Evolutionary conservation across 2,888 invertebrate species (phyloP).

Genomic region (Cerastis rubricosa): DNA sequence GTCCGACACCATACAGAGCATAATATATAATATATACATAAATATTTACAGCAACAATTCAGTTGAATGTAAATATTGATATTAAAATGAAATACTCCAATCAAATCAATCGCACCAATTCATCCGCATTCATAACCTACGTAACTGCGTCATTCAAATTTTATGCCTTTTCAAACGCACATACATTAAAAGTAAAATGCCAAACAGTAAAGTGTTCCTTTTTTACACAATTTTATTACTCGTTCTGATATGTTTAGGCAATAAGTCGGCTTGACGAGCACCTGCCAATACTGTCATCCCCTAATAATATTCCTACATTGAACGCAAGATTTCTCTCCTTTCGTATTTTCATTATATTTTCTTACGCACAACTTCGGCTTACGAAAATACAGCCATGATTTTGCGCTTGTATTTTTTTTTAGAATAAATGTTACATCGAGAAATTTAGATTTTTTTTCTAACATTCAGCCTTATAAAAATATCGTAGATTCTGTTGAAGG

Average conservation of each 20-base stretch:
- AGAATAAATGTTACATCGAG: conserved; percentile 29
- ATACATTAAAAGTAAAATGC: conserved; percentile 51
- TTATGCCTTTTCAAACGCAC: conserved; percentile 47
- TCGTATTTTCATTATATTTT: conserved; percentile 60
- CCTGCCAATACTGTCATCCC: conserved; percentile 77
- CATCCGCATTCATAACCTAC: neutral
- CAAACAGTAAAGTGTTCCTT: conserved; percentile 48
- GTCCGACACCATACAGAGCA: no score
- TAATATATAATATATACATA: neutral
- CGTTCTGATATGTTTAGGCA: conserved; percentile 74
- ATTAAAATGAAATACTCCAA: conserved; percentile 14
- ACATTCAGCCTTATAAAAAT: conserved; percentile 44
- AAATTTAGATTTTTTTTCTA: conserved; percentile 26
- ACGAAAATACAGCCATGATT: conserved; percentile 50
- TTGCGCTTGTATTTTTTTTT: conserved; percentile 42
- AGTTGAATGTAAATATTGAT: neutral
- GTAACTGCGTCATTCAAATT: conserved; percentile 25
- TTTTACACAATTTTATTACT: conserved; percentile 62
- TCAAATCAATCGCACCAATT: conserved; percentile 22
- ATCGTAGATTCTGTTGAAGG: conserved; percentile 31
- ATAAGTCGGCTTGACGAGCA: conserved; percentile 76
- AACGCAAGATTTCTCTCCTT: conserved; percentile 50
- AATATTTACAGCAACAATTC: conserved; percentile 7
- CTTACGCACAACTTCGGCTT: conserved; percentile 37
- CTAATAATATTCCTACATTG: conserved; percentile 55